Conservation (phyloP, 2,113 vertebrate species). For the Cyrtonyx montezumae region DNA sequence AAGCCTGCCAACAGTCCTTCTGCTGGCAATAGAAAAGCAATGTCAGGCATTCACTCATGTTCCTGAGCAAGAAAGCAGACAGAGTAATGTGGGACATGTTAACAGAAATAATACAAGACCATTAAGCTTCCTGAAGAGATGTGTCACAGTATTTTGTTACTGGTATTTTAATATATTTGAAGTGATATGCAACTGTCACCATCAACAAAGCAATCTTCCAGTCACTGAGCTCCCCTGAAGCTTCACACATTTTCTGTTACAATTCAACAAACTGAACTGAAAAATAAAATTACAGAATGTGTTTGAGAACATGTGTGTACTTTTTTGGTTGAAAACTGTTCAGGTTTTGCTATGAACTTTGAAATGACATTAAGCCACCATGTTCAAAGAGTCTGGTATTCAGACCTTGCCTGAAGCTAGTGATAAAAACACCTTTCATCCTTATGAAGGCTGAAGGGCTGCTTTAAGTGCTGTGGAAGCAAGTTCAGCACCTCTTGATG, state of each 20-base stretch:
- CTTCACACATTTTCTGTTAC: not conserved
- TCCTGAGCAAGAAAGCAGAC: not conserved
- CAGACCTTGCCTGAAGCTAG: constrained; percentile 25
- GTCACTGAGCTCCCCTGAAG: not conserved
- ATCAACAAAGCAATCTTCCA: not conserved
- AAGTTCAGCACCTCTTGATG: constrained; percentile 20
- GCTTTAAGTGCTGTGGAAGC: not conserved
- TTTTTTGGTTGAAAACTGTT: not conserved
- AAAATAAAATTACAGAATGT: not conserved
- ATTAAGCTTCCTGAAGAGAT: not conserved
- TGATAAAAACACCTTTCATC: constrained; percentile 33
- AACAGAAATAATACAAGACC: not conserved
- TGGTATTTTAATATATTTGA: not conserved
- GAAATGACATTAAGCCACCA: not conserved
- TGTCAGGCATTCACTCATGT: not conserved
- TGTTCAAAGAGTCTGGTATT: constrained; percentile 18
- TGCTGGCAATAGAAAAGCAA: not conserved
- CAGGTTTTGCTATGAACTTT: not conserved
- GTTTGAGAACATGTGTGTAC: not conserved
- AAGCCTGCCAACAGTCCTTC: not conserved
- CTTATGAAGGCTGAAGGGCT: not conserved
- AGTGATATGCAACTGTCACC: not conserved
- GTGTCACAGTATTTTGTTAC: not conserved
- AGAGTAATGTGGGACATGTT: not conserved
- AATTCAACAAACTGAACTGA: not conserved